Evolutionary conservation across 2,888 invertebrate genomes (phyloP), one percentile per base, ranked within the genome.

Genomic region (Mantis religiosa): DNA sequence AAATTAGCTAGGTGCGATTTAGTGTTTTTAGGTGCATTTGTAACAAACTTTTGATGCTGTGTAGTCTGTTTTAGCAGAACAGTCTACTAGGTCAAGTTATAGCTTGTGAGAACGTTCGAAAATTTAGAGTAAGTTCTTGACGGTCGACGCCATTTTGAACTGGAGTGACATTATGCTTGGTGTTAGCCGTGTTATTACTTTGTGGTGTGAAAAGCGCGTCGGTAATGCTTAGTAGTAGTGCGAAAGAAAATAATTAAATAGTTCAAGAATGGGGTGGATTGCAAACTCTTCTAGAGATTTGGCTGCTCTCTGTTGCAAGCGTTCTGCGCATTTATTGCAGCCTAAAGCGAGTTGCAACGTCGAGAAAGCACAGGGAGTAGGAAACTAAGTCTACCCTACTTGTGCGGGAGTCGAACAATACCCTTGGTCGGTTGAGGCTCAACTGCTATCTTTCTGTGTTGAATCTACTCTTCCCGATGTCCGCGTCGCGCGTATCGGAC

Each of bases 281-380:
- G 28, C 71, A n/a, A 8, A 71, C n/a, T 30, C 34, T 82, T 28
- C 30, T 47, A 30, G 20, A 82, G 20, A 84, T 81, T 88, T 84
- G 27, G 71, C 34, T 41, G 34, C 82, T 34, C 28, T 85, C 20
- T 82, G 88, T 85, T 30, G 83, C 87, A 82, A 88, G 83, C 87
- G 92, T 93, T 93, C 93, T 94, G 93, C 93, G 93, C 93, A 93
- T 93, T 41, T 93, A 92, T 92, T 93, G 91, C 92, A 92, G 92
- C 92, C 92, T 92, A 92, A 92, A 88, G 92, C 92, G 93, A 93
- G 92, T 93, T 89, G 89, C 90, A 93, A 93, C 93, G 93, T 93
- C 93, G 93, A 93, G 93, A 92, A 93, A 93, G 93, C 93, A 93
- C 93, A 93, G 93, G 93, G 93, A 93, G 93, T 93, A 93, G 93